phyloP scores from a whole-genome alignment of 2,113 vertebrate genomes.

The Stigmatopora argus region DNA sequence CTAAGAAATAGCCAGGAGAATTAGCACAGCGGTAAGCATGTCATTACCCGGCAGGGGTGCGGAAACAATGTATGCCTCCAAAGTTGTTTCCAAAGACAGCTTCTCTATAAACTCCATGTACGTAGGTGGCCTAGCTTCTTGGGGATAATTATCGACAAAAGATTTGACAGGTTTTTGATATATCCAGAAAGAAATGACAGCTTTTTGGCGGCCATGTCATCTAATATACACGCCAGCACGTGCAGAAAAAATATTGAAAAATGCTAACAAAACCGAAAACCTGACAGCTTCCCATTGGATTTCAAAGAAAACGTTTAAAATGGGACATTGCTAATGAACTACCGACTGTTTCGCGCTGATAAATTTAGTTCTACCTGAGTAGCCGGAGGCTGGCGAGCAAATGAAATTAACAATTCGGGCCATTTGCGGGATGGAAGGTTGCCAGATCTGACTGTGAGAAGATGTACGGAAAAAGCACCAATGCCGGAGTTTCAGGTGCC shows the following conservation, averaged over 20 bases:
- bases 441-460: slow-evolving; percentile 69
- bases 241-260: too few relatives aligned
- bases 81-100: slow-evolving; percentile 63
- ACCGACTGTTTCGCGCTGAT: slow-evolving; percentile 65
- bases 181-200: too few relatives aligned
- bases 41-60: slow-evolving; percentile 61
- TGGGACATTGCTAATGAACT: slow-evolving; percentile 14
- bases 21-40: slow-evolving; percentile 60
- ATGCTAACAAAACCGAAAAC: too few relatives aligned
- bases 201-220: too few relatives aligned
- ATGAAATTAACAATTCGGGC: slow-evolving; percentile 63
- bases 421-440: slow-evolving; percentile 67
- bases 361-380: slow-evolving; percentile 72
- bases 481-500: slow-evolving; percentile 55
- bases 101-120: slow-evolving; percentile 37
- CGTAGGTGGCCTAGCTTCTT: slow-evolving; percentile 40
- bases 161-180: neutral
- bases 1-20: slow-evolving; percentile 60
- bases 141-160: slow-evolving; percentile 35
- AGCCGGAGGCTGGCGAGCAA: slow-evolving; percentile 65
- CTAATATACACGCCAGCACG: too few relatives aligned
- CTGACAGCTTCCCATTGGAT: too few relatives aligned
- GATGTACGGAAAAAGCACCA: slow-evolving; percentile 66
- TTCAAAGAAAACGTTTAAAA: too few relatives aligned
- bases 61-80: slow-evolving; percentile 51